phyloP scores from a whole-genome alignment of 2,888 invertebrate genomes.

The Lycophotia porphyrea region DNA sequence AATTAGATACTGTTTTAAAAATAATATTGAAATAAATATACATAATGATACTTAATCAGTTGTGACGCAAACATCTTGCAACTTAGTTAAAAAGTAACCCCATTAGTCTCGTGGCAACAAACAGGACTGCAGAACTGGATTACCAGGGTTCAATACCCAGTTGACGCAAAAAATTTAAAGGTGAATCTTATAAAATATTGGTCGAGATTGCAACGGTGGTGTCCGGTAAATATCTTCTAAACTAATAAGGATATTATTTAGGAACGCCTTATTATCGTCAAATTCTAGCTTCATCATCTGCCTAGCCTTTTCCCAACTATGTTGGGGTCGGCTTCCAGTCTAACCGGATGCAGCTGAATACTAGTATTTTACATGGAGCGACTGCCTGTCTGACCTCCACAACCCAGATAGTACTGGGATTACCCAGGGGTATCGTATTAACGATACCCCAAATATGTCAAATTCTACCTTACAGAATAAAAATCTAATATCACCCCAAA shows the following conservation, averaged over 20 bases:
- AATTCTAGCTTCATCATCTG: too few relatives aligned
- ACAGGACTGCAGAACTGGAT: conserved; percentile 35
- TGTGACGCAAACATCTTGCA: neutral
- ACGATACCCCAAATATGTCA: too few relatives aligned
- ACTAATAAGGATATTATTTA: neutral
- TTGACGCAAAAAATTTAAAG: neutral
- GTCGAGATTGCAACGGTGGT: neutral
- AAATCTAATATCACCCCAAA: too few relatives aligned
- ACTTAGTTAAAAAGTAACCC: neutral
- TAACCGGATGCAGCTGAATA: too few relatives aligned
- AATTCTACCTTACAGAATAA: neutral
- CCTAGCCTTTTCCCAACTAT: too few relatives aligned
- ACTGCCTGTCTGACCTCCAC: too few relatives aligned
- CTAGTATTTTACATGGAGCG: too few relatives aligned
- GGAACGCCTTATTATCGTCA: neutral
- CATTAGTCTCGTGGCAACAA: neutral
- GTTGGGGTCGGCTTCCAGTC: too few relatives aligned
- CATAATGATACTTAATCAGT: neutral
- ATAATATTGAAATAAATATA: neutral
- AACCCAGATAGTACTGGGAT: too few relatives aligned
- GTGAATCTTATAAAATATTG: neutral
- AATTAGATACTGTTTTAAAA: too few relatives aligned
- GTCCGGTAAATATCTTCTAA: neutral
- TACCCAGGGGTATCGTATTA: too few relatives aligned
- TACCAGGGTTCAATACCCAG: conserved; percentile 24